Evolutionary conservation across 1,140 invertebrate species (phyloP).

Genomic region (Drosophila ananassae): DNA sequence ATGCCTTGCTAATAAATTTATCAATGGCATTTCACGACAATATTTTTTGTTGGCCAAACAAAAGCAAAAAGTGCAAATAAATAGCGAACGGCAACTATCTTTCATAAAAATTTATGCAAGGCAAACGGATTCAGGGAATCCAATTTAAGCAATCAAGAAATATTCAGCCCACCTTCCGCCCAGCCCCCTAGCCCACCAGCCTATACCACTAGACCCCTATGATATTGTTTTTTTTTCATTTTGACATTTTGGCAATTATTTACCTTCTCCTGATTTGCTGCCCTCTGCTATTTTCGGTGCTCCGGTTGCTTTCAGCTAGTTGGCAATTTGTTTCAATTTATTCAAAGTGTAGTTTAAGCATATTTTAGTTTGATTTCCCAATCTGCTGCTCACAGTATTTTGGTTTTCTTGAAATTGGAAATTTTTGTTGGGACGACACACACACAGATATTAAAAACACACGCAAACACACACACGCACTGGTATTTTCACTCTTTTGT

Average conservation of each 20-base stretch:
- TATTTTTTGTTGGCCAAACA: conserved; percentile 5
- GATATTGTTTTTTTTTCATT: background rate
- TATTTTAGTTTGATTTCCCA: conserved; percentile 54
- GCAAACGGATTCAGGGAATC: conserved; percentile 15
- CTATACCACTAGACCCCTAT: background rate
- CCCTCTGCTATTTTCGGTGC: conserved; percentile 44
- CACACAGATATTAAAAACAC: conserved; percentile 4
- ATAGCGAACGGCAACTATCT: conserved; percentile 10
- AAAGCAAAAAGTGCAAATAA: conserved; percentile 22
- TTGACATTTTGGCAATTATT: conserved; percentile 49
- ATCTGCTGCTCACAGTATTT: conserved; percentile 26
- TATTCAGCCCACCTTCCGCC: conserved; percentile 4
- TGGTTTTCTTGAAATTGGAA: conserved; percentile 22
- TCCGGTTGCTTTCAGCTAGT: conserved; percentile 48
- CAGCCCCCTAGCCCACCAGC: too few species aligned
- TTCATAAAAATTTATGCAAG: conserved; percentile 38
- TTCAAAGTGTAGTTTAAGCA: conserved; percentile 73
- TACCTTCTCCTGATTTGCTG: conserved; percentile 54
- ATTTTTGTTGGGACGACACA: conserved; percentile 27
- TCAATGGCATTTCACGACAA: conserved; percentile 34
- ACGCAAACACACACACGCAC: conserved; percentile 30
- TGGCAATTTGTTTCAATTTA: conserved; percentile 55
- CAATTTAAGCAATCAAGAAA: conserved; percentile 6
- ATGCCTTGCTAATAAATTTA: conserved; percentile 36
- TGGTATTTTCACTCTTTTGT: conserved; percentile 8